These are phyloP conservation scores for Aleadryas rufinucha DNA, from an alignment of 2,113 vertebrate species.

Conservation along the genomic window DNA sequence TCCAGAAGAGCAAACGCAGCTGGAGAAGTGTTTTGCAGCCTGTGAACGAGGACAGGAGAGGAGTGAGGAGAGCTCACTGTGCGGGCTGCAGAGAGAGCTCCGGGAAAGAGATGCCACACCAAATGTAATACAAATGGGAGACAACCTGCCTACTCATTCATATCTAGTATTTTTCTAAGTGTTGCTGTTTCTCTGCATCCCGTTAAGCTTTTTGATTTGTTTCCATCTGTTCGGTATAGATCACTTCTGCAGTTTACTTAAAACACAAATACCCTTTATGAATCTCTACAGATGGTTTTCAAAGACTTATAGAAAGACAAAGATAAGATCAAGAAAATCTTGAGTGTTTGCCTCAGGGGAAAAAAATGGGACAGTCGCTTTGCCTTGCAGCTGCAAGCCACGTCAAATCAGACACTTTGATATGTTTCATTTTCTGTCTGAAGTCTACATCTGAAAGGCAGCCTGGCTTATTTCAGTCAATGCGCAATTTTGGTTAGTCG, in stretches of 20 bases:
- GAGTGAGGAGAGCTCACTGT: rapidly evolving
- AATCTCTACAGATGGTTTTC: slow-evolving; percentile 69
- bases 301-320: slow-evolving; percentile 67
- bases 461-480: slow-evolving; percentile 62
- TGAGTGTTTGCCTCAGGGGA: slow-evolving; percentile 49
- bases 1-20: background rate
- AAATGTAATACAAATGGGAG: background rate
- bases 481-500: slow-evolving; percentile 56
- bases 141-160: slow-evolving; percentile 43
- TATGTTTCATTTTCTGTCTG: slow-evolving; percentile 67
- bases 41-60: background rate
- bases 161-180: slow-evolving; percentile 33
- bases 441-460: slow-evolving; percentile 63
- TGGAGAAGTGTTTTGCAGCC: background rate
- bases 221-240: slow-evolving; percentile 68
- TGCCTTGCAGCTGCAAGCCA: slow-evolving; percentile 64
- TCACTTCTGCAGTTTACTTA: slow-evolving; percentile 70
- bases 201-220: slow-evolving; percentile 70
- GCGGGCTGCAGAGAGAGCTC: background rate
- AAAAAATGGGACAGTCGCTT: slow-evolving; percentile 56
- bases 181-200: slow-evolving; percentile 61
- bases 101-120: background rate
- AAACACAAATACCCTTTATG: slow-evolving; percentile 70
- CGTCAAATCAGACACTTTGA: slow-evolving; percentile 62
- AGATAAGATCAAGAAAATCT: slow-evolving; percentile 70